Evolutionary conservation across 1,140 invertebrate species (phyloP), one percentile per base, ranked within the genome.

Genomic region (Sipha flava): DNA sequence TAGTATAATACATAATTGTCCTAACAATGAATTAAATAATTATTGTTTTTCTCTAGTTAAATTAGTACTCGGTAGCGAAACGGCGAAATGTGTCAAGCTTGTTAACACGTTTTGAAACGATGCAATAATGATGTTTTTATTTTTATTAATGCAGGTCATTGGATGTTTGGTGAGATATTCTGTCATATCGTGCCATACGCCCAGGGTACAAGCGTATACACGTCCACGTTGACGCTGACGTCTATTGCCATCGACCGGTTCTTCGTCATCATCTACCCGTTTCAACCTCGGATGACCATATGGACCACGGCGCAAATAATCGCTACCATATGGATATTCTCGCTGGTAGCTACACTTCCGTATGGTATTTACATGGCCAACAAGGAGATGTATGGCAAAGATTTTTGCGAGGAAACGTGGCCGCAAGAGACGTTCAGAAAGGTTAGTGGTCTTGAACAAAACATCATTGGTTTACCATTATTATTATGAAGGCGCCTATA

Each of bases 181-280:
- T 99, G 97, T 84, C 94, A 97, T 84, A 86, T 98, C 62, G 92
- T 99, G n/a, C 92, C 96, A 0, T 96, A 94, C 85, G 92, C 94
- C 0, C 94, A 98, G 86, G 94, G 93, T 3, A 92, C 92, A 40
- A 95, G 93, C 83, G 95, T 99, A 9, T 99, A 98, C 86, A 96
- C 99, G 73, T 98, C 95, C 16, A 98, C 96, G 0, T 88, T 98
- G 64, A 99, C 97, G 0, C 89, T 99, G 16, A 98, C 95, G 0
- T 95, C 95, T 26, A 99, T 99, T 82, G 97, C 97, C 2, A 92
- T 98, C 34, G 97, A 99, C 86, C 89, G 97, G 64, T 99, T 95
- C 85, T 93, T 97, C 83, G 96, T 98, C 29, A 99, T 99, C 84
- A 94, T 98, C 23, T 96, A 98, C 84, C 97, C 97, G 0, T 98